Base-by-base conservation (phyloP, 2,797 vertebrate species). In the Coendou prehensilis region DNA sequence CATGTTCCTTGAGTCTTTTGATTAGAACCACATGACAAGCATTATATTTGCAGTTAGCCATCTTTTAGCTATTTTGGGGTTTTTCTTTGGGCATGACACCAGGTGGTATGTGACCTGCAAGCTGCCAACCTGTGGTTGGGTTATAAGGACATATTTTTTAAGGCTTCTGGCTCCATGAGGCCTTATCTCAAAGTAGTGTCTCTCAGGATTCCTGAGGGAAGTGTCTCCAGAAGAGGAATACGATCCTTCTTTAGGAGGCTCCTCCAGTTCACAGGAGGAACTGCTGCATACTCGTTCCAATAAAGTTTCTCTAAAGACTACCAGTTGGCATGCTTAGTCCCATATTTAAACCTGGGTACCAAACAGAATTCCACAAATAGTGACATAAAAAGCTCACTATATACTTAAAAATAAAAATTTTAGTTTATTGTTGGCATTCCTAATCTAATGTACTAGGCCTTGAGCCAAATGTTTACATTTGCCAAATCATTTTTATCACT, bases 91-190 rank as follows among this genome's bases (percentile, higher is more conserved):
- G 97, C 99, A 99, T 95, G 99, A 99, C 20, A 99, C 98, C 0
- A 99, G 92, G 82, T 99, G 99, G 89, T 98, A 99, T 99, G 98
- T 96, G 99, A 98, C 13, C 99, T 98, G 67, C 97, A 98, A 14
- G 94, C 92, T 14, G 99, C 98, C 71, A 99, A 98, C 87, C 97
- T 98, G 83, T 99, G 99, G 88, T 99, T 93, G 98, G 98, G 71
- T 99, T 99, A 93, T 98, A 99, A 0, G 99, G 99, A 71, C 99
- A 99, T 98, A 98, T 98, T 15, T 99, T 14, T 3, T 67, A 99
- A 97, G 80, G 75, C 94, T 9, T 99, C 97, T 2, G 99, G 98
- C 71, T 99, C 99, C 87, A 95, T 97, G 75, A 96, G 30, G 28
- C 61, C 94, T 97, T n/a, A 67, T 94, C 69, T 96, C 63, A 22